Conservation (phyloP, 2,113 vertebrate species). For the Rhabdornis inornatus region DNA sequence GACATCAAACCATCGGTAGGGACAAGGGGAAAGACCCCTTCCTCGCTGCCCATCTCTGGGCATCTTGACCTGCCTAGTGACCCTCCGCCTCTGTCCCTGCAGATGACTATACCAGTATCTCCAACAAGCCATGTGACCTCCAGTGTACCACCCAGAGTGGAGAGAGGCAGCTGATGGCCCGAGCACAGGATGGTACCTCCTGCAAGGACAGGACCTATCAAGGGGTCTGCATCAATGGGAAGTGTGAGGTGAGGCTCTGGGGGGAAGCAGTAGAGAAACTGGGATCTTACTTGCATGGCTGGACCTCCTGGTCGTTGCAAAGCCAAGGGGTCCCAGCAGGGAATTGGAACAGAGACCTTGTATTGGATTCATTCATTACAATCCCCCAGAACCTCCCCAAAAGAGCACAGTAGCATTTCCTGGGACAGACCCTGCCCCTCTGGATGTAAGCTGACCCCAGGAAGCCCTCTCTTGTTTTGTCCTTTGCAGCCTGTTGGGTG, state of each 20-base stretch:
- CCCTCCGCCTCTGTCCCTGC: not conserved
- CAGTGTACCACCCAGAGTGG: slow-evolving; percentile 84
- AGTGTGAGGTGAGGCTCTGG: slow-evolving; percentile 80
- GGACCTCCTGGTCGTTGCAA: not conserved
- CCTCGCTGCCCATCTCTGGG: not conserved
- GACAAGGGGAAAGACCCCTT: not conserved
- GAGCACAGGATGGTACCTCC: slow-evolving; percentile 85
- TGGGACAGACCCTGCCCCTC: not conserved
- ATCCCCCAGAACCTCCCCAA: not conserved
- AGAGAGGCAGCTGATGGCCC: slow-evolving; percentile 85
- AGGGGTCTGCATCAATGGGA: slow-evolving; percentile 87
- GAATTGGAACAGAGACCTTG: not conserved
- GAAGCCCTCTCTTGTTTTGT: not conserved
- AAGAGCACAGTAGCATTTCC: not conserved
- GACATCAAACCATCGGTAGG: not conserved
- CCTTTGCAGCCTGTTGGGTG: slow-evolving; percentile 83
- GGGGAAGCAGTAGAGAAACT: not conserved
- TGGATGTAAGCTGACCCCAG: not conserved
- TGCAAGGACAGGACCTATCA: slow-evolving; percentile 82
- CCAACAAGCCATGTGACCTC: slow-evolving; percentile 89
- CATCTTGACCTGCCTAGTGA: not conserved
- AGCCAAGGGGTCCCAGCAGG: not conserved
- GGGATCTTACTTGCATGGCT: not conserved
- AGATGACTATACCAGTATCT: slow-evolving; percentile 93
- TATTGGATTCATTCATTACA: not conserved